Base-by-base conservation (phyloP, 2,113 vertebrate genomes). In the Polyodon spathula region DNA sequence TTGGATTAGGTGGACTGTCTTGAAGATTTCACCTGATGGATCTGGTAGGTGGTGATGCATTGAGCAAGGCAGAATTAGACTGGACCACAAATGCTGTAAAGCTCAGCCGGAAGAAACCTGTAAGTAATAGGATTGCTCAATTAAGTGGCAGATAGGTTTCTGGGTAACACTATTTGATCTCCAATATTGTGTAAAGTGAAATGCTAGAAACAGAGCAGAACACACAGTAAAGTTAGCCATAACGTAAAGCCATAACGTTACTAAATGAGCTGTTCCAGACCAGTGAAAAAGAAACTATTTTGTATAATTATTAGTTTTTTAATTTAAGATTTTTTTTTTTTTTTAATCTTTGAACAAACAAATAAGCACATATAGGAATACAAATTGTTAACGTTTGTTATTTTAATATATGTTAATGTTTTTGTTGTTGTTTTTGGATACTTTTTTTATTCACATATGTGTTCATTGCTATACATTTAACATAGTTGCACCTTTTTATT, bases 71-170 rank as follows among this genome's bases (percentile, higher is more conserved):
- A 50, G 46, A 50, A 50, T 50, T 50, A 4, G 46, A 50, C n/a
- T 50, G 46, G n/a, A 50, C 46, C 27, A 51, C 58, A 38, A 44
- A 50, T 37, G 14, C 17, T 48, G 44, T 59, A 79, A 81, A 68
- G 72, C 80, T 72, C 74, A 73, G 73, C 78, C 79, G 69, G 80
- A 82, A 56, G 17, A 42, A 58, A n/a, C 46, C 17, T 16, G 8
- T 27, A 60, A 85, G 80, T 86, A 84, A 86, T 85, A 85, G 78
- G 71, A 80, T 79, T 83, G 84, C 81, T 85, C 84, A 86, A 86
- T 86, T 88, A 86, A 80, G 78, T 84, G 78, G 83, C 83, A 82
- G 84, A 86, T 85, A 81, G 79, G 80, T 85, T 86, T 81, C 82
- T 73, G 71, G 80, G 76, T 81, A 80, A 72, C 70, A 72, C 73